Evolutionary conservation across 2,797 vertebrate genomes (phyloP).

Genomic region (Carapus acus): DNA sequence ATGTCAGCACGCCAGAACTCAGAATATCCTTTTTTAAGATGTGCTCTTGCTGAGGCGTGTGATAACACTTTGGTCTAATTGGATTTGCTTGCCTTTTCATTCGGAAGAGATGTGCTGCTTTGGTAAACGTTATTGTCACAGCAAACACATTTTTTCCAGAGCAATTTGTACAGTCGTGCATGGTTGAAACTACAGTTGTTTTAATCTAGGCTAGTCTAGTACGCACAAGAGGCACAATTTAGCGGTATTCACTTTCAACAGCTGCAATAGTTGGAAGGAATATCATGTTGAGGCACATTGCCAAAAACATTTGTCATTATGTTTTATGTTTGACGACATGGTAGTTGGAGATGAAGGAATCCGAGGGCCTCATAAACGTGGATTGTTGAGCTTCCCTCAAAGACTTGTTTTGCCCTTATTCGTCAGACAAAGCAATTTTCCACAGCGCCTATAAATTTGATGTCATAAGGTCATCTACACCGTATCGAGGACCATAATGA

Average conservation of each 20-base stretch:
- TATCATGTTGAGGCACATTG: neutral
- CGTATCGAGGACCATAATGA: neutral
- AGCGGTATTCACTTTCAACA: no score
- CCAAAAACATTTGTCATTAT: slow-evolving; percentile 9
- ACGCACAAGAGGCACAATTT: no score
- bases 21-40: no score
- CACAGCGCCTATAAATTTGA: neutral
- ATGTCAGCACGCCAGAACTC: neutral
- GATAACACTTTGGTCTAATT: neutral
- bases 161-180: no score
- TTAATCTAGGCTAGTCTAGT: no score
- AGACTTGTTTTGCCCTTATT: neutral
- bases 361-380: neutral
- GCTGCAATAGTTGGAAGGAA: no score
- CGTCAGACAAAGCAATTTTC: neutral
- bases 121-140: no score
- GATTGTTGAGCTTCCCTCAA: neutral
- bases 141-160: no score
- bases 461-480: neutral
- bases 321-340: slow-evolving; percentile 9
- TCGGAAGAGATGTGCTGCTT: neutral
- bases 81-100: neutral
- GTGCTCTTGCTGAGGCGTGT: neutral
- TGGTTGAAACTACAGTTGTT: no score
- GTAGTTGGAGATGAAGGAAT: accelerated